Percentiles rank a stretch among this genome's conserved stretches.
phyloP scores from a whole-genome alignment of 2,888 invertebrate species.

The Phalera bucephala region DNA sequence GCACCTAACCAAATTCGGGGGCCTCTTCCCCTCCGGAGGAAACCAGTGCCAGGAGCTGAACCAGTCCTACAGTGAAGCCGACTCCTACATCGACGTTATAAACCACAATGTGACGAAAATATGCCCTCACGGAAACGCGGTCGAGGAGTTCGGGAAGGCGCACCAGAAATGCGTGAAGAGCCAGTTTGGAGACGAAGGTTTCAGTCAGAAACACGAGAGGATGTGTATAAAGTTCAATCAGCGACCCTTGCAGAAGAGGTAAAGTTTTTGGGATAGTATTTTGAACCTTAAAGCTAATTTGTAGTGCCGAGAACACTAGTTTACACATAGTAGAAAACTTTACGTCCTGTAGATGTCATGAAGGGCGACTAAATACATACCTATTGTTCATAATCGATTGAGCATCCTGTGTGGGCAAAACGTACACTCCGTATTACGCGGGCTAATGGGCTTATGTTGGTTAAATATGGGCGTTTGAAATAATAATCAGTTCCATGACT shows the following conservation, averaged over 20 bases:
- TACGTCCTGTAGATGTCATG: no score
- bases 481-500: no score
- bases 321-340: no score
- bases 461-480: no score
- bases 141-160: slow-evolving; percentile 77
- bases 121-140: slow-evolving; percentile 73
- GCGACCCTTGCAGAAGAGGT: slow-evolving; percentile 74
- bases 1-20: slow-evolving; percentile 76
- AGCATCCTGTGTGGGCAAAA: no score
- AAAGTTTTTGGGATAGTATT: slow-evolving; percentile 24
- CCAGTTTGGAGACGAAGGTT: slow-evolving; percentile 60
- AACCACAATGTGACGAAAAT: slow-evolving; percentile 67
- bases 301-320: no score
- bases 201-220: slow-evolving; percentile 73
- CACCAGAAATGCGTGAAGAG: slow-evolving; percentile 77
- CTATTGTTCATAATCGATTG: no score
- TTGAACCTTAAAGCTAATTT: no score
- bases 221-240: slow-evolving; percentile 80
- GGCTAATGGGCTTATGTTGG: no score
- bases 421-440: no score
- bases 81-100: slow-evolving; percentile 74
- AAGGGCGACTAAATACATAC: no score
- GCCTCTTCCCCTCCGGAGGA: slow-evolving; percentile 74
- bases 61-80: slow-evolving; percentile 76
- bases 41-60: slow-evolving; percentile 77